Percentiles rank a stretch among this genome's conserved stretches.
Conservation (phyloP, 1,140 invertebrate species). For the Helicoverpa zea region DNA sequence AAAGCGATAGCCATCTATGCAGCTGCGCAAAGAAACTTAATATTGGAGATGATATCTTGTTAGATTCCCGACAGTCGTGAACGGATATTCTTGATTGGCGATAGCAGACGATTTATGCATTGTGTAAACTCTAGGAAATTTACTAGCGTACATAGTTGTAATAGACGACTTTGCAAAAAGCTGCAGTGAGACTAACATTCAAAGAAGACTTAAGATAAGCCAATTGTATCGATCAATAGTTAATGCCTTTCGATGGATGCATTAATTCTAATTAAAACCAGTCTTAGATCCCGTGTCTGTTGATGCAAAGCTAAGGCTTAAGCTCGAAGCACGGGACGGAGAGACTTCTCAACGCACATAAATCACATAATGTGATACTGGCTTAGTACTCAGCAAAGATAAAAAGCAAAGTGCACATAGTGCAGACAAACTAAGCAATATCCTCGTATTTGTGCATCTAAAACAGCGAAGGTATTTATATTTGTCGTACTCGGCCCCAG, state of each 20-base stretch:
- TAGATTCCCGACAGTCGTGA: slow-evolving; percentile 16
- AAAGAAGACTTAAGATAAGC: not conserved
- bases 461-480: slow-evolving; percentile 21
- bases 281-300: not conserved
- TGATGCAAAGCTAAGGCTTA: not conserved
- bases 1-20: slow-evolving; percentile 52
- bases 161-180: too few species aligned
- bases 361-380: slow-evolving; percentile 7
- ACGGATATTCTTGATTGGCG: slow-evolving; percentile 29
- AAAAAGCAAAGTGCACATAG: not conserved
- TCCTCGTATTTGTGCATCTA: slow-evolving; percentile 24
- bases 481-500: slow-evolving; percentile 6
- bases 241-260: not conserved
- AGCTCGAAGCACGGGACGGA: not conserved
- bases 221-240: not conserved
- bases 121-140: slow-evolving; percentile 24
- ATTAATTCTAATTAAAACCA: too few species aligned
- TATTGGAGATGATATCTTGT: slow-evolving; percentile 38
- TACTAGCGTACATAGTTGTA: too few species aligned
- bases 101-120: slow-evolving; percentile 17
- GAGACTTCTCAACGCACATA: slow-evolving; percentile 3
- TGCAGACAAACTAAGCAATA: slow-evolving; percentile 21
- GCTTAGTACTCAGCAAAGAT: slow-evolving; percentile 14
- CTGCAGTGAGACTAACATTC: too few species aligned
- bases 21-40: slow-evolving; percentile 42